These are phyloP conservation scores for Chouioia cunea DNA, from an alignment of 2,888 invertebrate genomes.

Conservation along the genomic window DNA sequence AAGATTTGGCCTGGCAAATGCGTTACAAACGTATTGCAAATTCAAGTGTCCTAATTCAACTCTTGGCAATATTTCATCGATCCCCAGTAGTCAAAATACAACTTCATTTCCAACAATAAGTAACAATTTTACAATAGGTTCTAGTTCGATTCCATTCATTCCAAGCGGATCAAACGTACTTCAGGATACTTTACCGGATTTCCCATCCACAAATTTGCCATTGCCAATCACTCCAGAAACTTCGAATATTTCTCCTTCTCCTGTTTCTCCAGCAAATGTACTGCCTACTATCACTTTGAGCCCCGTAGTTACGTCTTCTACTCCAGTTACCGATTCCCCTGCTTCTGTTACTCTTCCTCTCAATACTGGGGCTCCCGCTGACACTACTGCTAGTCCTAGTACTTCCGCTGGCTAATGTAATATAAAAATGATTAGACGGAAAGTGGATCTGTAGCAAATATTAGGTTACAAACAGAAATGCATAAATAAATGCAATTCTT, in stretches of 20 bases:
- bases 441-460: too few relatives aligned
- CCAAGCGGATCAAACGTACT: too few relatives aligned
- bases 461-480: too few relatives aligned
- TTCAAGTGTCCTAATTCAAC: conserved; percentile 39
- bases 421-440: too few relatives aligned
- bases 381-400: neutral
- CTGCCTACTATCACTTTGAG: neutral
- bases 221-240: neutral
- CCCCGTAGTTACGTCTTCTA: neutral
- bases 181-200: neutral
- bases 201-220: neutral
- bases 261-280: neutral
- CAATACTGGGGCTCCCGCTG: neutral
- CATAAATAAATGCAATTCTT: too few relatives aligned
- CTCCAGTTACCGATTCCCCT: neutral
- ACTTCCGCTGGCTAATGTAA: neutral
- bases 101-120: neutral
- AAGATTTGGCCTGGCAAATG: conserved; percentile 7
- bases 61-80: conserved; percentile 1
- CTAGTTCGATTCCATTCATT: neutral
- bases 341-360: too few relatives aligned
- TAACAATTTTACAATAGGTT: neutral
- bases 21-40: conserved; percentile 7
- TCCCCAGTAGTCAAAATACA: neutral
- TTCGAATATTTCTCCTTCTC: neutral